These are phyloP conservation scores for Aethes cnicana DNA, from an alignment of 2,888 invertebrate genomes.

Conservation along the genomic window DNA sequence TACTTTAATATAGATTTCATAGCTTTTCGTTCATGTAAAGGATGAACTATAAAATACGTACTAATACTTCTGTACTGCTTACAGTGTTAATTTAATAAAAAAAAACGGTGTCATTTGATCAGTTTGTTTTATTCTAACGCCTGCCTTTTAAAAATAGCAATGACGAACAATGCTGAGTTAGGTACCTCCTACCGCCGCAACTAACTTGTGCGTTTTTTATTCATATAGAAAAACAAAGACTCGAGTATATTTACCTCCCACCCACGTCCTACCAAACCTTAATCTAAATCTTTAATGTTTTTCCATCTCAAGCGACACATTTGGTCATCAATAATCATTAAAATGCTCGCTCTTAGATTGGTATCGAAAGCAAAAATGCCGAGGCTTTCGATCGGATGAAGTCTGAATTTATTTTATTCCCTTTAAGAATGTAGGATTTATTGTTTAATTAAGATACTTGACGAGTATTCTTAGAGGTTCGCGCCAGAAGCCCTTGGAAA, in stretches of 20 bases:
- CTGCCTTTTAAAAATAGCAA: background rate
- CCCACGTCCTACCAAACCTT: background rate
- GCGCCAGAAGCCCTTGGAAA: too few relatives aligned
- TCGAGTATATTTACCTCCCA: conserved; percentile 2
- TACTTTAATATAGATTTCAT: too few relatives aligned
- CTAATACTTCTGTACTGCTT: too few relatives aligned
- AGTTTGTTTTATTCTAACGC: background rate
- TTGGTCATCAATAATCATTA: background rate
- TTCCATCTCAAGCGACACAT: background rate
- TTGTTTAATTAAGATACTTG: background rate
- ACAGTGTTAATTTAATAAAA: too few relatives aligned
- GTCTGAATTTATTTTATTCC: conserved; percentile 2
- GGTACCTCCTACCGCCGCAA: too few relatives aligned
- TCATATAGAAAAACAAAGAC: too few relatives aligned
- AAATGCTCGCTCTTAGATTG: background rate
- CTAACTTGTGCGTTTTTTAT: too few relatives aligned
- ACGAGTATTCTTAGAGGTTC: too few relatives aligned
- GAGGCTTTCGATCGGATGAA: background rate
- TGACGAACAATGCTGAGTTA: too few relatives aligned
- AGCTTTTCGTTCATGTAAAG: too few relatives aligned
- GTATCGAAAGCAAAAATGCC: background rate
- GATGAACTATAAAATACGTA: background rate
- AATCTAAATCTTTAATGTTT: background rate
- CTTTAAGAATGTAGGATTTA: background rate
- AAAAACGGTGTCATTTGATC: too few relatives aligned